Conservation (phyloP, 1,140 invertebrate species). For the Drosophila nigrodunni region DNA sequence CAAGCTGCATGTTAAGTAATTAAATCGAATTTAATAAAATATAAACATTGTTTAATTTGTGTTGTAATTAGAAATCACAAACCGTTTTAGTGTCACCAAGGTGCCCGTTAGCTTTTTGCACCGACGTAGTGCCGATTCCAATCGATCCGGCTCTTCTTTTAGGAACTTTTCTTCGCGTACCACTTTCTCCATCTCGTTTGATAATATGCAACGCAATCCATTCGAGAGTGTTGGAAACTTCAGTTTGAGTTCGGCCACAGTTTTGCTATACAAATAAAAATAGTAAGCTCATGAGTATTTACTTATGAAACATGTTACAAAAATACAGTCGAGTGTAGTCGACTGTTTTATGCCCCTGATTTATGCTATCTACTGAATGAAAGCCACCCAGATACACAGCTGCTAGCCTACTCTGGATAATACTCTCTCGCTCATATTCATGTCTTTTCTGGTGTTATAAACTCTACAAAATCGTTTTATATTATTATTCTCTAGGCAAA, state of each 20-base stretch:
- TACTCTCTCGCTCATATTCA: too few species aligned
- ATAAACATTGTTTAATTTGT: neutral
- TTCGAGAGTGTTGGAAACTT: slow-evolving; percentile 95
- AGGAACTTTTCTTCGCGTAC: slow-evolving; percentile 97
- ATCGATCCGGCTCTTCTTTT: slow-evolving; percentile 96
- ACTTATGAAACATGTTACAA: neutral
- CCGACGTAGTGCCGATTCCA: slow-evolving; percentile 94
- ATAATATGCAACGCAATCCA: slow-evolving; percentile 93
- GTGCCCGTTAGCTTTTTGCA: slow-evolving; percentile 99
- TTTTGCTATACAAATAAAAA: slow-evolving; percentile 88
- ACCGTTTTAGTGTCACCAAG: slow-evolving; percentile 98
- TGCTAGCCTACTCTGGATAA: too few species aligned
- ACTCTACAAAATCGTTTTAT: too few species aligned
- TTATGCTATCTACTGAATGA: too few species aligned
- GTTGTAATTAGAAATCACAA: slow-evolving; percentile 53
- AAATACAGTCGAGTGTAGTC: neutral
- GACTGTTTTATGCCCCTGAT: too few species aligned
- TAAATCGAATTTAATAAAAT: neutral
- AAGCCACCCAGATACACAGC: too few species aligned
- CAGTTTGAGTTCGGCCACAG: slow-evolving; percentile 96
- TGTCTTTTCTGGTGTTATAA: too few species aligned
- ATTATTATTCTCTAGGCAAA: too few species aligned
- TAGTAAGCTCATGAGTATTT: neutral
- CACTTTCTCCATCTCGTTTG: slow-evolving; percentile 97
- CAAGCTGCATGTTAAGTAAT: slow-evolving; percentile 87